Evolutionary conservation across 2,888 invertebrate species (phyloP), one percentile per base, ranked within the genome.

Genomic region (Sesia apiformis): DNA sequence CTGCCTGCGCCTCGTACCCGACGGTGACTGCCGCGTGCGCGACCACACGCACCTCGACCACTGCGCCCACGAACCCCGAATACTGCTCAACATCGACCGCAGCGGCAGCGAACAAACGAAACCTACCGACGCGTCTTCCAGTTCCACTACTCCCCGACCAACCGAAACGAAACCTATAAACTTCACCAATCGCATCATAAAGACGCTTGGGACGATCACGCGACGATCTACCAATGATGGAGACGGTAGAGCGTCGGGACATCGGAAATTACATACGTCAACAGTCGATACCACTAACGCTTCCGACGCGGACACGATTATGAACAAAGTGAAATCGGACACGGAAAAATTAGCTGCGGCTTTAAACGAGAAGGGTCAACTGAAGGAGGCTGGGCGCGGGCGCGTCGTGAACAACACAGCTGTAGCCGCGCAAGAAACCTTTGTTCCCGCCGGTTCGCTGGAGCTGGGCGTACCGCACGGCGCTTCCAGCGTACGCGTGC

Each of bases 21-120:
- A 70, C 58, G 62, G 63, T 61, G 62, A 58, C 6, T 81, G 80
- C 63, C 61, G 63, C 8, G 58, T 66, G 38, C 57, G 56, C 39
- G 53, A 49, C 38, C 58, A 53, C 38, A 51, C 41, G 3, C 54
- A 54, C 51, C 56, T 70, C 6, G 74, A 79, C 58, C 76, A 77
- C 7, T 81, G 81, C 63, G 71, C 70, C n/a, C 76, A 79, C 55
- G 67, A 63, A 0, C 76, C 78, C 3, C 73, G 72, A 8, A 57
- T 73, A 3, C 58, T 79, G 40, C 40, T 77, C 4, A 68, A 75
- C 52, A 64, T 80, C 38, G 74, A 79, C 40, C 75, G 81, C 39
- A 46, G 23, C 4, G 46, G 23, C 46, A 59, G 55, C 52, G 38
- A 23, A 23, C 23, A 23, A 23, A 23, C 23, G 23, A 23, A 23